phyloP scores from a whole-genome alignment of 2,888 invertebrate species.

The Liopterus haemorrhoidalis region DNA sequence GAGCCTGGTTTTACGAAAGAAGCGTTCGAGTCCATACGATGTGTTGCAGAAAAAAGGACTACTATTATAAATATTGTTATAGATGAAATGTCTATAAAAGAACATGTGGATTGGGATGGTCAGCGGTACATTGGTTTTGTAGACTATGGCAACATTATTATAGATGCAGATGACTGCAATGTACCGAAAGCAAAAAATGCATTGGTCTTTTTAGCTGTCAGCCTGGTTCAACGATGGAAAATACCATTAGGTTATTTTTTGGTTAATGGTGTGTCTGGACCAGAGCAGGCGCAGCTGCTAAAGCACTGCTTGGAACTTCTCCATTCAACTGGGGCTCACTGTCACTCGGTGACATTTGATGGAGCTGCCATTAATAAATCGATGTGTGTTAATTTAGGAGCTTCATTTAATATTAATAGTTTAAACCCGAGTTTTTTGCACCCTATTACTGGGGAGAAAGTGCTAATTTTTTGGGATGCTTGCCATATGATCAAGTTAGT shows the following conservation, averaged over 20 bases:
- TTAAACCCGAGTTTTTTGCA: slow-evolving; percentile 5
- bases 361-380: slow-evolving; percentile 9
- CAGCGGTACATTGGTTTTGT: slow-evolving; percentile 2
- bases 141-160: not conserved
- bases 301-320: not conserved
- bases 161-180: not conserved
- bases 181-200: slow-evolving; percentile 1
- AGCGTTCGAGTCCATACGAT: not conserved
- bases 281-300: not conserved
- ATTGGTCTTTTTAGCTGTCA: slow-evolving; percentile 4
- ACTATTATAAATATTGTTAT: slow-evolving; percentile 5
- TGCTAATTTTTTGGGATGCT: slow-evolving; percentile 1
- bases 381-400: slow-evolving; percentile 3
- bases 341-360: slow-evolving; percentile 8
- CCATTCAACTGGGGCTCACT: slow-evolving; percentile 1
- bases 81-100: slow-evolving; percentile 7
- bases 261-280: not conserved
- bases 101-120: slow-evolving; percentile 7
- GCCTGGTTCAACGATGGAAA: not conserved
- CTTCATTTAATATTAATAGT: not conserved
- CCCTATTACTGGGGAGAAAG: not conserved
- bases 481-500: slow-evolving; percentile 9
- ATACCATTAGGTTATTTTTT: slow-evolving; percentile 1
- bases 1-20: slow-evolving; percentile 6
- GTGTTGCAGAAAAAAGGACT: not conserved